Conservation (phyloP, 2,797 vertebrate species). For the Erethizon dorsatum region DNA sequence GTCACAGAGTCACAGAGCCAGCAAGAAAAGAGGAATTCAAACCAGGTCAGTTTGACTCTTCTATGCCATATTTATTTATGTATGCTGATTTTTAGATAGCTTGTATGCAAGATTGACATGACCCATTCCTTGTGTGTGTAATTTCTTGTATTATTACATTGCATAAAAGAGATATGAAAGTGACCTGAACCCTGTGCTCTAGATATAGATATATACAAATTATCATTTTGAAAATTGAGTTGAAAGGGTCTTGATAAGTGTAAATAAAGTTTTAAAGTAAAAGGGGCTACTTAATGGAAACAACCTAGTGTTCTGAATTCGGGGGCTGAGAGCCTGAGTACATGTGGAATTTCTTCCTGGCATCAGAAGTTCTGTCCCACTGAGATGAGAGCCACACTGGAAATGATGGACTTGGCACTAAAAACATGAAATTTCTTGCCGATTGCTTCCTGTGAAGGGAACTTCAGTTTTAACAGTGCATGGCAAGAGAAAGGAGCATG, state of each 20-base stretch:
- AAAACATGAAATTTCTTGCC: slow-evolving; percentile 77
- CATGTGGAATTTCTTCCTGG: slow-evolving; percentile 15
- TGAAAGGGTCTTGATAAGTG: not conserved
- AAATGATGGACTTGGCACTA: slow-evolving; percentile 79
- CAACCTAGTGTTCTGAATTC: not conserved
- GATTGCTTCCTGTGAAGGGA: slow-evolving; percentile 73
- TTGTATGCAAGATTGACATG: not conserved
- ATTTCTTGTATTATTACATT: not conserved
- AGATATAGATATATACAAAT: slow-evolving; percentile 30
- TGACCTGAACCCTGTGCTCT: not conserved
- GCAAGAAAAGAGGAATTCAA: not conserved
- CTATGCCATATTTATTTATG: not conserved
- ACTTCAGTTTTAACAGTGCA: slow-evolving; percentile 23
- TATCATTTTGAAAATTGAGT: slow-evolving; percentile 42
- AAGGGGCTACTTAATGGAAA: slow-evolving; percentile 69
- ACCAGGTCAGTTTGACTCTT: not conserved
- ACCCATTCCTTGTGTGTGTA: not conserved
- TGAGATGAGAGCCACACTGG: slow-evolving; percentile 46
- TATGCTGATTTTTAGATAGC: not conserved
- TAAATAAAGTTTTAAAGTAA: slow-evolving; percentile 71
- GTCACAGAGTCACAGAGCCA: not conserved
- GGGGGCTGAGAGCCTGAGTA: not conserved
- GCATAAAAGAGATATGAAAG: not conserved
- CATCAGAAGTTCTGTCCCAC: slow-evolving; percentile 56
- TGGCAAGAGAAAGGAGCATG: slow-evolving; percentile 73